Evolutionary conservation across 2,888 invertebrate species (phyloP).

Genomic region (Pyrrhia umbra): DNA sequence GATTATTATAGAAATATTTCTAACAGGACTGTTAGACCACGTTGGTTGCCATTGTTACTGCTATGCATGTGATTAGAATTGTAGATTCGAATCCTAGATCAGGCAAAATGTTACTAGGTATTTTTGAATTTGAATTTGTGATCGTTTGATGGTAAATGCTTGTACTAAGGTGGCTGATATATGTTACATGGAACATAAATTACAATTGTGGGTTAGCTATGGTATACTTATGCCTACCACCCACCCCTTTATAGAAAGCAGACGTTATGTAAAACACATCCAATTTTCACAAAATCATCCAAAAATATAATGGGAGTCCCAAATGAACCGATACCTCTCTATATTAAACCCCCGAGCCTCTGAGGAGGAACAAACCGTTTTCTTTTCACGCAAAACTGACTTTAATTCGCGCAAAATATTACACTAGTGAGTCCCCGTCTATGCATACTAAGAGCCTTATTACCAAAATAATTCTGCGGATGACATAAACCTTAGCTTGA

Average conservation of each 20-base stretch:
- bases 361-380: slow-evolving; percentile 35
- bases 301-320: slow-evolving; percentile 15
- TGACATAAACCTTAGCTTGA: not conserved
- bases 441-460: slow-evolving; percentile 66
- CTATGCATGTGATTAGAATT: not conserved
- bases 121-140: too few species aligned
- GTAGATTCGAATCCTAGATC: not conserved
- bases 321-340: slow-evolving; percentile 6
- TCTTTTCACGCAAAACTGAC: slow-evolving; percentile 65
- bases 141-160: too few species aligned
- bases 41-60: too few species aligned
- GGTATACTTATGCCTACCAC: too few species aligned
- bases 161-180: too few species aligned
- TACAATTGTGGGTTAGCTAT: too few species aligned
- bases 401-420: slow-evolving; percentile 73
- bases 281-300: not conserved
- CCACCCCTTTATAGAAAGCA: too few species aligned
- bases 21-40: too few species aligned
- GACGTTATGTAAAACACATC: not conserved
- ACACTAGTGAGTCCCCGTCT: slow-evolving; percentile 53
- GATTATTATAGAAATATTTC: too few species aligned
- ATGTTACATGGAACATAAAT: too few species aligned
- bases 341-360: slow-evolving; percentile 34
- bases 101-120: not conserved
- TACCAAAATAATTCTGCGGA: slow-evolving; percentile 39